These are phyloP conservation scores for Drosophila kanekoi DNA, from an alignment of 2,888 invertebrate species.

Conservation along the genomic window DNA sequence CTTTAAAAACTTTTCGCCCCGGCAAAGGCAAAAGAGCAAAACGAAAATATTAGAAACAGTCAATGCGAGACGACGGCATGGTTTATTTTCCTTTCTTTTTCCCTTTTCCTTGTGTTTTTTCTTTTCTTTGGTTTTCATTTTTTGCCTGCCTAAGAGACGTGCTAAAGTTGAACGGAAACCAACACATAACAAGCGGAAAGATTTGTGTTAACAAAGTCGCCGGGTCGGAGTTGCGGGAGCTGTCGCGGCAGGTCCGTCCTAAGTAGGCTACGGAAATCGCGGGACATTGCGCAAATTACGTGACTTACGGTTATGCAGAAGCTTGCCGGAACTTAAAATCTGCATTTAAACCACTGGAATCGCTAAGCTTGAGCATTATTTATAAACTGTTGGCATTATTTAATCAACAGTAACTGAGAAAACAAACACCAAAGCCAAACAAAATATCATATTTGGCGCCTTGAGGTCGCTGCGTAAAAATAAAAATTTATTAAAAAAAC, in stretches of 20 bases:
- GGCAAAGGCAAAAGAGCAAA: conserved; percentile 40
- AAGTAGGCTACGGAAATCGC: conserved; percentile 71
- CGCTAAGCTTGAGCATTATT: conserved; percentile 71
- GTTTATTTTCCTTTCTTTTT: conserved; percentile 19
- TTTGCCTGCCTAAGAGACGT: conserved; percentile 31
- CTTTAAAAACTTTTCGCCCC: conserved; percentile 61
- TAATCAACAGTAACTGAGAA: conserved; percentile 54
- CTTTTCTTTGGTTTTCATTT: neutral
- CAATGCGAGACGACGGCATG: conserved; percentile 31
- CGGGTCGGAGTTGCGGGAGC: conserved; percentile 20
- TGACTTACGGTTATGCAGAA: conserved; percentile 50
- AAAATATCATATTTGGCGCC: conserved; percentile 63
- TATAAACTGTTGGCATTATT: conserved; percentile 71
- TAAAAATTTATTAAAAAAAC: conserved; percentile 22
- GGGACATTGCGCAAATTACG: conserved; percentile 74
- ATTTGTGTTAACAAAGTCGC: conserved; percentile 75
- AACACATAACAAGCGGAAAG: conserved; percentile 79
- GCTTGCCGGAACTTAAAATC: conserved; percentile 39
- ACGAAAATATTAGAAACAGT: conserved; percentile 63
- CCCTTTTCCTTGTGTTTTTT: conserved; percentile 1
- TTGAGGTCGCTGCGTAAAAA: conserved; percentile 69
- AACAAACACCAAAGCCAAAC: conserved; percentile 33
- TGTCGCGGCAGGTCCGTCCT: conserved; percentile 10
- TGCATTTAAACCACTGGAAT: conserved; percentile 64
- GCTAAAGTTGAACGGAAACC: conserved; percentile 70